A percentile compares a stretch with the other conserved stretches of the same genome.
These are phyloP conservation scores for Oligia fasciuncula DNA, from an alignment of 2,888 invertebrate species.

Conservation along the genomic window DNA sequence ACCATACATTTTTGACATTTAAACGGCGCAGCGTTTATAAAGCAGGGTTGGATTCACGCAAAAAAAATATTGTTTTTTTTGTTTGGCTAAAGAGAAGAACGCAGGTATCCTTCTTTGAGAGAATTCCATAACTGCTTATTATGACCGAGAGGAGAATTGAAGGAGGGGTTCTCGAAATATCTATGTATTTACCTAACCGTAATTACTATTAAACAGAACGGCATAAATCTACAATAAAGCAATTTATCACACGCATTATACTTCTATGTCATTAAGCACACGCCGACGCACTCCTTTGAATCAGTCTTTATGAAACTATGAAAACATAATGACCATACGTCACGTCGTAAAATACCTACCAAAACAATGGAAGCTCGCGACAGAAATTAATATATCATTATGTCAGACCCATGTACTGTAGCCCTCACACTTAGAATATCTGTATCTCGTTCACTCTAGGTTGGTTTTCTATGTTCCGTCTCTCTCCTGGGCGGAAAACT, in stretches of 20 bases:
- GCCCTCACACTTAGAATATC: conserved; percentile 72
- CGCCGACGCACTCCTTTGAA: conserved; percentile 79
- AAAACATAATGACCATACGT: conserved; percentile 90
- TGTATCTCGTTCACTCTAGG: conserved; percentile 68
- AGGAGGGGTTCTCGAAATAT: not conserved
- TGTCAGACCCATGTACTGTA: conserved; percentile 87
- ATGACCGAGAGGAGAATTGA: not conserved
- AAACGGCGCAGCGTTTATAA: not conserved
- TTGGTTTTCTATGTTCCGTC: conserved; percentile 58
- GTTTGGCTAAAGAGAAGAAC: not conserved
- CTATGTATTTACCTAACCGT: not conserved
- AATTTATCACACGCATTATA: conserved; percentile 81
- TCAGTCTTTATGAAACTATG: conserved; percentile 89
- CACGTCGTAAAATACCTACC: conserved; percentile 88
- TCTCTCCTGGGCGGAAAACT: conserved; percentile 81
- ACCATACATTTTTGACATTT: not conserved
- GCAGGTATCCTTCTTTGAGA: too few species aligned
- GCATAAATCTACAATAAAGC: conserved; percentile 66
- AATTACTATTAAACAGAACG: conserved; percentile 45
- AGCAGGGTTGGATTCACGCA: not conserved
- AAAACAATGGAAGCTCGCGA: conserved; percentile 88
- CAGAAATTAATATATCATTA: conserved; percentile 91
- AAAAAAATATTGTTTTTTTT: not conserved
- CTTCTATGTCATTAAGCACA: conserved; percentile 85
- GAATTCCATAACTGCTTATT: not conserved